These are phyloP conservation scores for Pipra filicauda DNA, from an alignment of 2,113 vertebrate genomes.

Conservation along the genomic window DNA sequence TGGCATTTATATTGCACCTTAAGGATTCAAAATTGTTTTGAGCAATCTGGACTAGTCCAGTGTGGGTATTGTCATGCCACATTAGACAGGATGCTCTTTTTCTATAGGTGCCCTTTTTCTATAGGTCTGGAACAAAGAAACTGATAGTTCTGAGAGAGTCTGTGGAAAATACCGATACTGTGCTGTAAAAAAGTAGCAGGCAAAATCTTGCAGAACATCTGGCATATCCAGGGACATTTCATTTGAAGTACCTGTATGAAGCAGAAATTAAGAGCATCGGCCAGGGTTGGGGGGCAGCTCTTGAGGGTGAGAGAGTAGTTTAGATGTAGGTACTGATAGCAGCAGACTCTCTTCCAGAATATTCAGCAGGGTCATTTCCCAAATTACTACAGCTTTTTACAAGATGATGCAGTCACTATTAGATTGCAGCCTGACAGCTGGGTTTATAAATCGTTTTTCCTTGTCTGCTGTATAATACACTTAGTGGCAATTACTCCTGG, in stretches of 20 bases:
- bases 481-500: not conserved
- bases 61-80: not conserved
- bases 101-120: not conserved
- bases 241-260: not conserved
- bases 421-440: not conserved
- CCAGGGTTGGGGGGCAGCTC: not conserved
- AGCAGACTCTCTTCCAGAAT: not conserved
- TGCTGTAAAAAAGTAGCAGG: not conserved
- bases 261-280: not conserved
- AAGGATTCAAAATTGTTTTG: not conserved
- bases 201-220: not conserved
- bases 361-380: not conserved
- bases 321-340: not conserved
- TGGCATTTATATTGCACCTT: not conserved
- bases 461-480: not conserved
- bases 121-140: not conserved
- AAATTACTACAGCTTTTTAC: not conserved
- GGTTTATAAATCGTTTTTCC: constrained; percentile 37
- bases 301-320: not conserved
- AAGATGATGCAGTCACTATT: not conserved
- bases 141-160: not conserved
- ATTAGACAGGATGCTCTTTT: not conserved
- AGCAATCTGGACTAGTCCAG: not conserved
- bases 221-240: not conserved
- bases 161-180: not conserved